A percentile compares a stretch with the other conserved stretches of the same genome.
Evolutionary conservation across 2,113 vertebrate genomes (phyloP).

Genomic region (Chaetura pelagica): DNA sequence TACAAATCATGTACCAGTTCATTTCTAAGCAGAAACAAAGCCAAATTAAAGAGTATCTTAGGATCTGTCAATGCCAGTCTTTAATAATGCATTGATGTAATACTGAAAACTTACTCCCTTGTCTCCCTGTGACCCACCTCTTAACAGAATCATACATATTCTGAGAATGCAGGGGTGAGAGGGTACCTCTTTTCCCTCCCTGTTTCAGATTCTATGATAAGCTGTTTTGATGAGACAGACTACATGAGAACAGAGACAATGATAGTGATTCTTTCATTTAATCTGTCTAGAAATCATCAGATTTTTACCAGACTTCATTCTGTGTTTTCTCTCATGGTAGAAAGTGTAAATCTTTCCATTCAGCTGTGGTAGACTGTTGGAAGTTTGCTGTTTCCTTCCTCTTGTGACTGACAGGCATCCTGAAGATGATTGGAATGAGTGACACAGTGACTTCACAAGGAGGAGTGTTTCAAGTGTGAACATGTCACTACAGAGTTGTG

Average conservation of each 20-base stretch:
- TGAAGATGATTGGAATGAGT: conserved; percentile 49
- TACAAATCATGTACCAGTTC: not conserved
- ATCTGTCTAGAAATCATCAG: not conserved
- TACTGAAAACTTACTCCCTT: not conserved
- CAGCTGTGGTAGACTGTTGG: conserved; percentile 29
- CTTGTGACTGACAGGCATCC: conserved; percentile 21
- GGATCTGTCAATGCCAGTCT: not conserved
- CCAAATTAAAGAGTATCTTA: not conserved
- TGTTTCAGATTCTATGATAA: too few species aligned
- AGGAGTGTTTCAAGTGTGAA: conserved; percentile 18
- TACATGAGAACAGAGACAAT: not conserved
- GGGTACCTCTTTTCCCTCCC: not conserved
- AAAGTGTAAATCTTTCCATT: conserved; percentile 37
- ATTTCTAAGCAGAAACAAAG: not conserved
- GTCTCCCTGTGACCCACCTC: not conserved
- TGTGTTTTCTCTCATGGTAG: conserved; percentile 52
- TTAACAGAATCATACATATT: not conserved
- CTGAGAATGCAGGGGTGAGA: not conserved
- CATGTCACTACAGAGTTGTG: conserved; percentile 22
- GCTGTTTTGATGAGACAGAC: conserved; percentile 21
- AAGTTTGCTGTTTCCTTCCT: conserved; percentile 59
- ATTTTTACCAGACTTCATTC: conserved; percentile 34
- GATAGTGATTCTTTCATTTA: conserved; percentile 50
- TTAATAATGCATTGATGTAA: not conserved
- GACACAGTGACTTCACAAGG: not conserved